These are phyloP conservation scores for Anneissia japonica DNA, from an alignment of 35 echinoderm and acorn worm genomes.

Conservation along the genomic window DNA sequence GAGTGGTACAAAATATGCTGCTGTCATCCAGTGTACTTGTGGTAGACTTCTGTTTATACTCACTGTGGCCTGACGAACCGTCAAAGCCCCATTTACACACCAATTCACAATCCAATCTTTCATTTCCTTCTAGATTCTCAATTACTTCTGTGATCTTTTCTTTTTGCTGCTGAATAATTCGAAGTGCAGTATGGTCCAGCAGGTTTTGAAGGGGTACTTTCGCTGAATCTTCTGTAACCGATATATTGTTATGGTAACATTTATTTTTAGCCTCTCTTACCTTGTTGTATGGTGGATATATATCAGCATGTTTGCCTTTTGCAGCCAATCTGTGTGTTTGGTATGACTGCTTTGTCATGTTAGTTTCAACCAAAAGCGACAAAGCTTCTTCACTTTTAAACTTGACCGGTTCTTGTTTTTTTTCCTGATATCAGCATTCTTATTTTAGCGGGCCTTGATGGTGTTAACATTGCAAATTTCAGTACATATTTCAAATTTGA, in stretches of 20 bases:
- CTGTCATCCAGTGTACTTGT: not conserved
- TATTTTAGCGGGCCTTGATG: slow-evolving; percentile 34
- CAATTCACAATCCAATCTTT: slow-evolving; percentile 31
- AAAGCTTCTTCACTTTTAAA: slow-evolving; percentile 41
- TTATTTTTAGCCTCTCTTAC: slow-evolving; percentile 28
- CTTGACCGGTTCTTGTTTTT: slow-evolving; percentile 13
- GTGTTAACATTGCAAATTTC: slow-evolving; percentile 43
- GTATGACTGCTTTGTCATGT: slow-evolving; percentile 47
- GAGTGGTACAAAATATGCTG: slow-evolving; percentile 45
- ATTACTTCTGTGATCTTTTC: slow-evolving; percentile 31
- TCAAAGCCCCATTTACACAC: slow-evolving; percentile 60
- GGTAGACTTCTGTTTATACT: slow-evolving; percentile 39
- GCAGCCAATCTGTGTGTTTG: slow-evolving; percentile 23
- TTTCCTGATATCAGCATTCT: slow-evolving; percentile 28
- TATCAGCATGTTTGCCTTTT: slow-evolving; percentile 30
- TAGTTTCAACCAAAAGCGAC: slow-evolving; percentile 38
- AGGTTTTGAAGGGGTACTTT: slow-evolving; percentile 41
- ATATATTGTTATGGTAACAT: slow-evolving; percentile 31
- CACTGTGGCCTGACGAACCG: slow-evolving; percentile 44
- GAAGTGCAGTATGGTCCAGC: slow-evolving; percentile 50
- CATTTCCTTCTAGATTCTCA: slow-evolving; percentile 9
- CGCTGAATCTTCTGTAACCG: slow-evolving; percentile 15
- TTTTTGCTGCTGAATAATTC: slow-evolving; percentile 40
- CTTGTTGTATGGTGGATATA: slow-evolving; percentile 41
- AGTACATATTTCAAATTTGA: slow-evolving; percentile 32